phyloP scores from a whole-genome alignment of 2,797 vertebrate species.

The Somateria mollissima region DNA sequence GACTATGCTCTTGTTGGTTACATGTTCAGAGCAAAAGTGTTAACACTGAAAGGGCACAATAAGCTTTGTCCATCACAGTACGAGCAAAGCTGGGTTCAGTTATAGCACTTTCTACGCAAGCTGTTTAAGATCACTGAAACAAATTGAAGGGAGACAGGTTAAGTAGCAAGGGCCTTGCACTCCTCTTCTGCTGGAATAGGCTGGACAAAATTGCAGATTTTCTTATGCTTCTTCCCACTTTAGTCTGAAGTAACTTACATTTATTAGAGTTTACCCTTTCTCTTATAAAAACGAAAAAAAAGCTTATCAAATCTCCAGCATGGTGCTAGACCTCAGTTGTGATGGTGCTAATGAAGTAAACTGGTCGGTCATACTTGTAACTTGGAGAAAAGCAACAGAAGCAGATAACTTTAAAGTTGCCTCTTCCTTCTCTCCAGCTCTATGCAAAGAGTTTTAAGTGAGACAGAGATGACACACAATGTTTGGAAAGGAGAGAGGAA shows the following conservation, averaged over 20 bases:
- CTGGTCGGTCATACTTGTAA: fast-evolving
- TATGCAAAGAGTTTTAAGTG: neutral
- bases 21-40: neutral
- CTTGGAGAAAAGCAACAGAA: neutral
- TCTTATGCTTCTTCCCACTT: neutral
- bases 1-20: neutral
- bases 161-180: neutral
- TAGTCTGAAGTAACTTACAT: neutral
- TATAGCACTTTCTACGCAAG: neutral
- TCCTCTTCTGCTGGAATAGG: neutral
- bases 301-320: neutral
- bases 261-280: neutral
- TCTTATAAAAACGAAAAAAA: neutral
- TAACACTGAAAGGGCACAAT: neutral
- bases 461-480: neutral
- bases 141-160: neutral
- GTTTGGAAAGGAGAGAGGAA: neutral
- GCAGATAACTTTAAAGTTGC: neutral
- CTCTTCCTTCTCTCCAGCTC: neutral
- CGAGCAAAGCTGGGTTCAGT: neutral
- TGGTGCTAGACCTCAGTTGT: neutral
- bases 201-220: neutral
- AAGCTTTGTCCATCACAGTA: neutral
- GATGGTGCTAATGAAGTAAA: neutral
- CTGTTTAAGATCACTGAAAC: neutral